phyloP scores from a whole-genome alignment of 2,797 vertebrate species.

The Morelia viridis region DNA sequence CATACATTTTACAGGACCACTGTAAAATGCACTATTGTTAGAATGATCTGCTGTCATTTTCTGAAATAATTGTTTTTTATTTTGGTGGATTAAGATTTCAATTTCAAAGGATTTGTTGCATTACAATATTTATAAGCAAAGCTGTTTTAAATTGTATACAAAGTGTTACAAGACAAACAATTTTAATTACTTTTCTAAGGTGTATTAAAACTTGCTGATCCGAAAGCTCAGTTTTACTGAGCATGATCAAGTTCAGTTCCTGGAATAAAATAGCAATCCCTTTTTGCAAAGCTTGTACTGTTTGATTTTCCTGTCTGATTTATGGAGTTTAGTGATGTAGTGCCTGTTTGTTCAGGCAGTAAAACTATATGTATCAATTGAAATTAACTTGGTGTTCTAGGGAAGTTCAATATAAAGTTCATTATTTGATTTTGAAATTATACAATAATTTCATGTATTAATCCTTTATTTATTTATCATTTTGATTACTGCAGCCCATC shows the following conservation, averaged over 20 bases:
- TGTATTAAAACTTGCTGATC: constrained; percentile 46
- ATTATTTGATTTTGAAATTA: background rate
- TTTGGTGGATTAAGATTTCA: constrained; percentile 29
- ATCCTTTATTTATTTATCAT: background rate
- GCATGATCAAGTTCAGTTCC: background rate
- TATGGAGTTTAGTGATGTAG: background rate
- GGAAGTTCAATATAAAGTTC: background rate
- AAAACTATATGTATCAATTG: background rate
- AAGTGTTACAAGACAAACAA: constrained; percentile 11
- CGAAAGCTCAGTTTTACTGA: constrained; percentile 32
- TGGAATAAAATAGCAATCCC: background rate
- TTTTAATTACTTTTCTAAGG: constrained; percentile 56
- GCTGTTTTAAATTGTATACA: constrained; percentile 40
- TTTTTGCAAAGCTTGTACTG: background rate
- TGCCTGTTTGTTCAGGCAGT: background rate
- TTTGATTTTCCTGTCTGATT: background rate
- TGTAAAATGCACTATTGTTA: background rate
- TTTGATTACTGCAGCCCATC: background rate
- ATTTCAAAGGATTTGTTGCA: constrained; percentile 45
- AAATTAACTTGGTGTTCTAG: background rate
- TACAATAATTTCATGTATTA: background rate
- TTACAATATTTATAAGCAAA: constrained; percentile 34
- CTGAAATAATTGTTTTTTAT: constrained; percentile 16
- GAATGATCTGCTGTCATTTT: constrained; percentile 14
- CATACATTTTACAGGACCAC: background rate